Evolutionary conservation across 1,140 invertebrate species (phyloP), one percentile per base, ranked within the genome.

Genomic region (honey bee (Apis mellifera)): DNA sequence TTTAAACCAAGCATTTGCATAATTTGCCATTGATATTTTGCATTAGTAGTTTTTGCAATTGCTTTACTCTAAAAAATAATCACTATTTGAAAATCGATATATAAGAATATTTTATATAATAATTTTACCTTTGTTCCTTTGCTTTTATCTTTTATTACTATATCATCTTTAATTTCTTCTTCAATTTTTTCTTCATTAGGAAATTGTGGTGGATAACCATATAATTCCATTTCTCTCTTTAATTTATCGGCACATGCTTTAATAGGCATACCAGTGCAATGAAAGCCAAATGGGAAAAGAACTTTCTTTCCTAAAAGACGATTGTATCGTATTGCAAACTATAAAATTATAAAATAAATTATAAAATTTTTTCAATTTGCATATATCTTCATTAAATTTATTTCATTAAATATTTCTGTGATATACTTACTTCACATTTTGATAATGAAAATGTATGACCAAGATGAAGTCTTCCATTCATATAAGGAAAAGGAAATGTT

Each of bases 21-120:
- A 71, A 99, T 99, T 93, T 99, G 97, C 99, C 99, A 99, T 91
- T 99, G 99, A 92, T 98, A 99, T 93, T 99, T 99, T 1, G 97
- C 96, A 13, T 94, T 90, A 0, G 97, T 98, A 19, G 97, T 94
- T 95, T 99, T 99, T 1, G 99, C 99, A 2, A 97, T 95, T n/a
- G 97, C 97, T 95, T 99, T 99, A 92, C 98, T 99, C 96, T 97
- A 90, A 93, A 42, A 92, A 86, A 82, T 70, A 79, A 68, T 83
- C 15, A 78, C 85, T 71, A 42, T 62, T 64, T 68, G 9, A 54
- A 81, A 82, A 70, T 42, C 1, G 1, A 26, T 26, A 66, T 52
- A 65, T 26, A 50, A 60, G 76, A 65, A 79, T 79, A 71, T 70
- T 12, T 77, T 32, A 19, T 42, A 60, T 71, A 64, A 23, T 60